phyloP scores from a whole-genome alignment of 2,888 invertebrate species.

The Chironomus tentans region DNA sequence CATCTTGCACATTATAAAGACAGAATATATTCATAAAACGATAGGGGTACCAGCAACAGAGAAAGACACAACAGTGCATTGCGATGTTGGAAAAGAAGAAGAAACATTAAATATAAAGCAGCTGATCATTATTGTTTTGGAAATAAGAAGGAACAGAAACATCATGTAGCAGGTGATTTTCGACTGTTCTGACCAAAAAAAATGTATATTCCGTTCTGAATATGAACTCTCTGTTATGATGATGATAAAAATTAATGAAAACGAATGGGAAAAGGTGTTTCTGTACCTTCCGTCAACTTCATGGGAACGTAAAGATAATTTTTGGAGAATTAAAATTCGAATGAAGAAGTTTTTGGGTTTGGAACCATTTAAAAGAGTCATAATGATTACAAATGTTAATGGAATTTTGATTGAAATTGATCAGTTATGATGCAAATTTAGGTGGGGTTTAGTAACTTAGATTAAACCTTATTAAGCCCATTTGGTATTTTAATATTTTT shows the following conservation, averaged over 20 bases:
- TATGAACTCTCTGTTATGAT: not conserved
- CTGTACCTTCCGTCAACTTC: not conserved
- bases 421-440: too few species aligned
- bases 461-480: too few species aligned
- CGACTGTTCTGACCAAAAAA: not conserved
- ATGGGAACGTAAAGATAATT: not conserved
- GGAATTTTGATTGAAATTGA: too few species aligned
- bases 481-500: too few species aligned
- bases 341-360: not conserved
- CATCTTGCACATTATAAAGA: not conserved
- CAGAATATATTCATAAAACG: not conserved
- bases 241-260: conserved; percentile 10
- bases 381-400: too few species aligned
- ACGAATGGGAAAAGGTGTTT: not conserved
- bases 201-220: not conserved
- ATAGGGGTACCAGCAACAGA: not conserved
- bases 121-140: not conserved
- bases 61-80: not conserved
- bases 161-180: not conserved
- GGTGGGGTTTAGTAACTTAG: too few species aligned
- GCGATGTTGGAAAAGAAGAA: not conserved
- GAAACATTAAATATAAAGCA: not conserved
- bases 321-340: not conserved
- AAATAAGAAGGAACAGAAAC: not conserved
- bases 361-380: too few species aligned